phyloP scores from a whole-genome alignment of 2,888 invertebrate genomes.

The Euzophera pinguis region DNA sequence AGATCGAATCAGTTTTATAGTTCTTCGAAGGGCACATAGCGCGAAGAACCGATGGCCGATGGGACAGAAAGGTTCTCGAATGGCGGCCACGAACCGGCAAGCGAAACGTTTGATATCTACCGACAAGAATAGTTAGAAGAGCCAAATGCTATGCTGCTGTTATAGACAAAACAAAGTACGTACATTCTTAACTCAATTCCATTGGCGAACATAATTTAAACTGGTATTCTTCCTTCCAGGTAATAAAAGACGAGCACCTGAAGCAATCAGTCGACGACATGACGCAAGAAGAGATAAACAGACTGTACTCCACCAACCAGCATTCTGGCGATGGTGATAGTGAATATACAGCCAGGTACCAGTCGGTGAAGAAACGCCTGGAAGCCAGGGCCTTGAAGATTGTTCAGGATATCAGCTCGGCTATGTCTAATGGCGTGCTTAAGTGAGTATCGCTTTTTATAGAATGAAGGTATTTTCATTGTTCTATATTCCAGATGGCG shows the following conservation, averaged over 20 bases:
- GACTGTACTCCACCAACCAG: constrained; percentile 37
- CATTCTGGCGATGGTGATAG: constrained; percentile 47
- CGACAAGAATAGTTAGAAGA: too few species aligned
- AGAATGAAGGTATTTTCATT: too few species aligned
- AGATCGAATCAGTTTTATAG: too few species aligned
- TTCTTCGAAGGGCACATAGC: too few species aligned
- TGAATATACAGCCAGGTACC: constrained; percentile 64
- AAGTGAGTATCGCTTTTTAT: constrained; percentile 49
- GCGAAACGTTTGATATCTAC: too few species aligned
- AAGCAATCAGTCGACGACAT: constrained; percentile 83
- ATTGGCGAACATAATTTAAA: not conserved
- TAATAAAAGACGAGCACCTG: constrained; percentile 85
- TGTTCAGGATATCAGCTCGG: constrained; percentile 89
- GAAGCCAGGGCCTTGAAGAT: constrained; percentile 84
- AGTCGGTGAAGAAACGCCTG: constrained; percentile 77
- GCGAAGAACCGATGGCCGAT: too few species aligned
- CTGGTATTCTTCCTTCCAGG: constrained; percentile 49
- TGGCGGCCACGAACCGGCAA: too few species aligned
- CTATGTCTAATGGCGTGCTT: constrained; percentile 84
- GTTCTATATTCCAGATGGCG: too few species aligned
- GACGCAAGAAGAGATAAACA: constrained; percentile 78
- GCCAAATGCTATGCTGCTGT: too few species aligned
- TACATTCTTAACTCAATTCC: too few species aligned
- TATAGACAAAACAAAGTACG: too few species aligned
- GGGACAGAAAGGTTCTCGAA: too few species aligned